These are phyloP conservation scores for Hedychridium roseum DNA, from an alignment of 2,888 invertebrate species.

Conservation along the genomic window DNA sequence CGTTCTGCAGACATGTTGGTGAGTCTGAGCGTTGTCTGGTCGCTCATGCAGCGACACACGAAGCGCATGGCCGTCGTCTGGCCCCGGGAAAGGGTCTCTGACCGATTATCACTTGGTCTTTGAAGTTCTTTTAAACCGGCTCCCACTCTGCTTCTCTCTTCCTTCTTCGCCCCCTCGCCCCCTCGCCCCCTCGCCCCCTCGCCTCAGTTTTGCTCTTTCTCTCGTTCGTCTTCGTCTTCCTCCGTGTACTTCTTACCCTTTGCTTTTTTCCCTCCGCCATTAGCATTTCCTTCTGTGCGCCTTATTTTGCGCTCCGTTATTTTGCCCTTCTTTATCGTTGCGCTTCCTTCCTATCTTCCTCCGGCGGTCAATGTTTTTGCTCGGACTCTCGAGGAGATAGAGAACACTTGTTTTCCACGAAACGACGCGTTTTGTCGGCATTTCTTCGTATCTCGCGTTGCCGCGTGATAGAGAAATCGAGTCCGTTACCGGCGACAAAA, in stretches of 20 bases:
- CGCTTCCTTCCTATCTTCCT: background rate
- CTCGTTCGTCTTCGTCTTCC: constrained; percentile 8
- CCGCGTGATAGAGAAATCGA: no score
- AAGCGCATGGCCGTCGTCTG: constrained; percentile 47
- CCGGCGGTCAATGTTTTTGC: background rate
- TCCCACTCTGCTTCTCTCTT: constrained; percentile 11
- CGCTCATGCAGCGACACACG: constrained; percentile 31
- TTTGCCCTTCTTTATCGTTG: background rate
- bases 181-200: constrained; percentile 15
- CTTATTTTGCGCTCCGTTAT: background rate
- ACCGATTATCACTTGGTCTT: constrained; percentile 59
- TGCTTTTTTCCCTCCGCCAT: background rate
- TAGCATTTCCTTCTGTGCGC: background rate
- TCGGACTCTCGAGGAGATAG: background rate
- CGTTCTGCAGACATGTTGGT: constrained; percentile 28
- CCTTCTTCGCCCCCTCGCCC: constrained; percentile 16
- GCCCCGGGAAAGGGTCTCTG: constrained; percentile 55
- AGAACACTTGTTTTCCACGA: constrained; percentile 8
- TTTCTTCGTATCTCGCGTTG: constrained; percentile 1
- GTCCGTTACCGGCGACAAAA: constrained; percentile 4
- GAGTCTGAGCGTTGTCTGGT: constrained; percentile 43
- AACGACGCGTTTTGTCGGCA: constrained; percentile 4
- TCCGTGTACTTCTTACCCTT: constrained; percentile 2
- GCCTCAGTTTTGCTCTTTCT: constrained; percentile 4
- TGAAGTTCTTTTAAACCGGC: constrained; percentile 49